Evolutionary conservation across 92 coral and sea anemone species (phyloP).

Genomic region (Heteractis magnifica): DNA sequence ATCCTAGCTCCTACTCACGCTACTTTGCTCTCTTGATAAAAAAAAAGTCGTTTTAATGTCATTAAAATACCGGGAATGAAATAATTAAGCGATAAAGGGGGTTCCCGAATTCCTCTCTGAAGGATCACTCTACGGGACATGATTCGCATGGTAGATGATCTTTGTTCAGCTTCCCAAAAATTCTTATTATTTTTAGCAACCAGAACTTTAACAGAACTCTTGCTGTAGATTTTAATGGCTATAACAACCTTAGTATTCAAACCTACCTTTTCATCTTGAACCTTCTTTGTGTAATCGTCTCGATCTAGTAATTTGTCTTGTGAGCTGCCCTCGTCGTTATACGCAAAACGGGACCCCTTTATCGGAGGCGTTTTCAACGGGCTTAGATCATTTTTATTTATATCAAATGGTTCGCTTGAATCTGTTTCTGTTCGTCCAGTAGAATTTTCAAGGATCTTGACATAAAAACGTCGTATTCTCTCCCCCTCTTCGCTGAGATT

Average conservation of each 20-base stretch:
- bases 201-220: neutral
- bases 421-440: constrained; percentile 2
- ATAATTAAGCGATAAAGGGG: neutral
- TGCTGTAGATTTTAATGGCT: neutral
- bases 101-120: neutral
- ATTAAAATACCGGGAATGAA: neutral
- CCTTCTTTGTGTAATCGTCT: neutral
- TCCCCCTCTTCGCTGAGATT: constrained; percentile 76
- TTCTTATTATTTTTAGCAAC: neutral
- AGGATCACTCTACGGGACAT: neutral
- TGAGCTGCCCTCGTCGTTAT: neutral
- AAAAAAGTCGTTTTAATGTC: neutral
- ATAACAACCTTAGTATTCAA: neutral
- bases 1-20: neutral
- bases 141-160: neutral
- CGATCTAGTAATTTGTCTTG: neutral
- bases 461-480: constrained; percentile 57
- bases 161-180: neutral
- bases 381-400: constrained; percentile 12
- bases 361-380: constrained; percentile 31
- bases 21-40: neutral
- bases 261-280: neutral
- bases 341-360: constrained; percentile 16
- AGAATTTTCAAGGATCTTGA: constrained; percentile 51
- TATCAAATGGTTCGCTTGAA: neutral